Percentiles rank a stretch among this genome's conserved stretches.
Conservation (phyloP, 2,113 vertebrate genomes). For the Meles meles region DNA sequence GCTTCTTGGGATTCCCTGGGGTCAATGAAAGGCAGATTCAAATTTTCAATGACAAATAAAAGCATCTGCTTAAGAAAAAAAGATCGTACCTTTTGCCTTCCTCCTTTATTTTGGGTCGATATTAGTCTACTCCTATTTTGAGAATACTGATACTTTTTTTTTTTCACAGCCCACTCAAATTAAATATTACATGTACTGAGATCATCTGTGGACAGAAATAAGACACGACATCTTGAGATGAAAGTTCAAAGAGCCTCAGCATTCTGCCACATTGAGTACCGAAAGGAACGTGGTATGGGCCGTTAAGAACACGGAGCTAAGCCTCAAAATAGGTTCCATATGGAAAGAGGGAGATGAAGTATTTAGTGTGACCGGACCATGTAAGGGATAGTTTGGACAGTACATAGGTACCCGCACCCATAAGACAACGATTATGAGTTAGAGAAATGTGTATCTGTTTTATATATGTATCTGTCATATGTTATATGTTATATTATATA, state of each 20-base stretch:
- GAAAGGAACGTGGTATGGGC: background rate
- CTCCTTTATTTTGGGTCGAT: conserved; percentile 12
- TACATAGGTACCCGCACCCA: rapidly evolving
- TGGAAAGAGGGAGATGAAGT: background rate
- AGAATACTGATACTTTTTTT: background rate
- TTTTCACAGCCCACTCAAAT: background rate
- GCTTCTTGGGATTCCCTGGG: conserved; percentile 49
- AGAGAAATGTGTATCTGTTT: background rate
- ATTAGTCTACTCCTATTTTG: conserved; percentile 30
- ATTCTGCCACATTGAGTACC: background rate
- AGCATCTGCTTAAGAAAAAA: conserved; percentile 71
- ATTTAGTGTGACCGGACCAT: rapidly evolving
- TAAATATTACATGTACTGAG: background rate
- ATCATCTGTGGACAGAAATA: background rate
- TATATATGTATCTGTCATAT: background rate
- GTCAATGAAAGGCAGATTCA: conserved; percentile 74
- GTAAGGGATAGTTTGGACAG: rapidly evolving
- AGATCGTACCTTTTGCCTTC: conserved; percentile 33
- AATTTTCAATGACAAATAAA: conserved; percentile 79
- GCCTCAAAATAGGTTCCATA: background rate
- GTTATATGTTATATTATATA: background rate
- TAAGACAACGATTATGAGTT: rapidly evolving
- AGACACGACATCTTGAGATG: rapidly evolving
- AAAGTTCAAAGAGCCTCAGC: background rate
- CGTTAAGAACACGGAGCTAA: rapidly evolving